Conservation (phyloP, 1,140 invertebrate species). For the Zophobas atratus region DNA sequence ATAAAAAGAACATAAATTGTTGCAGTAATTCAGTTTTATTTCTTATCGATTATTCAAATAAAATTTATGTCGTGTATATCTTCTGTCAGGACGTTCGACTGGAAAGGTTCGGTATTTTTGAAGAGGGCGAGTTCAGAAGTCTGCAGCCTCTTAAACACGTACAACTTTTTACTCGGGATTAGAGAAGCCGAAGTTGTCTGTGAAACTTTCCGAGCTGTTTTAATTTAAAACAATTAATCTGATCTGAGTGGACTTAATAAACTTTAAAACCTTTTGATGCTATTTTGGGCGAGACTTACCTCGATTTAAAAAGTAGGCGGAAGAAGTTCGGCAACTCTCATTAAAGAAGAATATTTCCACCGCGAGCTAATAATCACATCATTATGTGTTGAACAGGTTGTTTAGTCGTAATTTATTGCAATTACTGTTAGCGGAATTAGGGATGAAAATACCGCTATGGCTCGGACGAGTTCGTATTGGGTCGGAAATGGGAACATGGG, state of each 20-base stretch:
- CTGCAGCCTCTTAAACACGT: slow-evolving; percentile 17
- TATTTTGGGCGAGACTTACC: neutral
- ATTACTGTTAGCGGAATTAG: too few species aligned
- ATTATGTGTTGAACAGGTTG: too few species aligned
- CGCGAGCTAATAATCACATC: too few species aligned
- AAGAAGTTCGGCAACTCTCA: too few species aligned
- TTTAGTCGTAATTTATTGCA: too few species aligned
- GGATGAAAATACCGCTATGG: too few species aligned
- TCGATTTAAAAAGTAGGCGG: neutral
- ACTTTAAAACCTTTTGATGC: slow-evolving; percentile 9
- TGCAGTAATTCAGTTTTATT: slow-evolving; percentile 26
- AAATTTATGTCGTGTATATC: slow-evolving; percentile 30
- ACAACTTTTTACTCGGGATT: slow-evolving; percentile 19
- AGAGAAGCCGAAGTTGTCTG: slow-evolving; percentile 16
- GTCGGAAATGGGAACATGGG: too few species aligned
- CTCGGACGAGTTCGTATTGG: too few species aligned
- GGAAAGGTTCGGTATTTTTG: slow-evolving; percentile 2
- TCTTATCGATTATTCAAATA: slow-evolving; percentile 38
- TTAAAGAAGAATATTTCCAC: too few species aligned
- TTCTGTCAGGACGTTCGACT: neutral
- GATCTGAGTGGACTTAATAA: slow-evolving; percentile 19
- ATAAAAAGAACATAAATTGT: slow-evolving; percentile 26
- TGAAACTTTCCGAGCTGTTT: slow-evolving; percentile 2
- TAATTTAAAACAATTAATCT: slow-evolving; percentile 32
- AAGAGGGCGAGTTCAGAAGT: neutral